These are phyloP conservation scores for Coelopa pilipes DNA, from an alignment of 2,888 invertebrate species.

Conservation along the genomic window DNA sequence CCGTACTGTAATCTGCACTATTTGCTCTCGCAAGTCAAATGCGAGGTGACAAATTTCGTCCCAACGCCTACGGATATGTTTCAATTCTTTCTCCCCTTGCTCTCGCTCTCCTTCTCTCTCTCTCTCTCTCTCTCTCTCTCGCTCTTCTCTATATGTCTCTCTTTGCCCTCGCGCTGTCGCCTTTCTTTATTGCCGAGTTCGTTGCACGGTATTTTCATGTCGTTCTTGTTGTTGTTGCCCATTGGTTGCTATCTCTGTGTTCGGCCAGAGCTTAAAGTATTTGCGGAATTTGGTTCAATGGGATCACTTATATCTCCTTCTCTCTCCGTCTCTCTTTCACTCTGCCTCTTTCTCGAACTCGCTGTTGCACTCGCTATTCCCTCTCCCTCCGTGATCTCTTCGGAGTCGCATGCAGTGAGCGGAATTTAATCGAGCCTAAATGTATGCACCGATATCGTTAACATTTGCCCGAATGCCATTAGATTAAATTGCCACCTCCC, in stretches of 20 bases:
- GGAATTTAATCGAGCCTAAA: slow-evolving; percentile 32
- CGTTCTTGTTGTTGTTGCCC: background rate
- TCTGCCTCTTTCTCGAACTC: no score
- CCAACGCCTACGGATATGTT: slow-evolving; percentile 59
- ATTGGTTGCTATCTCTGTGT: slow-evolving; percentile 9
- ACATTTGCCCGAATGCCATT: no score
- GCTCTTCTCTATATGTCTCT: background rate
- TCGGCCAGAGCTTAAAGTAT: slow-evolving; percentile 26
- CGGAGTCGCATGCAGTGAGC: slow-evolving; percentile 11
- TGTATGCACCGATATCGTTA: slow-evolving; percentile 21
- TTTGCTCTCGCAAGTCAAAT: slow-evolving; percentile 51
- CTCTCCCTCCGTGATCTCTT: no score
- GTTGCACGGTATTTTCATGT: background rate
- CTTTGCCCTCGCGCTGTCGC: background rate
- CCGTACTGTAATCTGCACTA: slow-evolving; percentile 42
- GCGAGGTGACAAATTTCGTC: slow-evolving; percentile 58
- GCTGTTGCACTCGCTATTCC: no score
- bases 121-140: background rate
- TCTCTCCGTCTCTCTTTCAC: no score
- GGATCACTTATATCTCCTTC: background rate
- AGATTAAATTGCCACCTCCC: no score
- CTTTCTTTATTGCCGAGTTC: background rate
- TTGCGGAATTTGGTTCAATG: slow-evolving; percentile 33
- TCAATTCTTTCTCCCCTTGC: slow-evolving; percentile 35
- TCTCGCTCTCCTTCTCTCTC: slow-evolving; percentile 5